Base-by-base conservation (phyloP, 92 coral and sea anemone species). In the Parazoanthus darwini region DNA sequence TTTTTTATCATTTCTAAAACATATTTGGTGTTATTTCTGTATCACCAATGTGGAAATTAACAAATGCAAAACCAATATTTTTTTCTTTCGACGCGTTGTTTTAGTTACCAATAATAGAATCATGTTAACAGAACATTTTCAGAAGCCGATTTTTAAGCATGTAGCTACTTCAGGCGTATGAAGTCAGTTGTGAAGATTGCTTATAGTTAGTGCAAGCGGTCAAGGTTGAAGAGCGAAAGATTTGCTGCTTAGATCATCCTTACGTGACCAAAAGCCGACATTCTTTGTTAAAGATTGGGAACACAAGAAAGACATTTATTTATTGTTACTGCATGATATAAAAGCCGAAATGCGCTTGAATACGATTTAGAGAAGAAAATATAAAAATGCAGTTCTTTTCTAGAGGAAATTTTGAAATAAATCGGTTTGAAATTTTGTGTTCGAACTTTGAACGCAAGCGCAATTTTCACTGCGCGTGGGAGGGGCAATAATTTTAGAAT, bases 241-340 rank as follows among this genome's bases (percentile, higher is more conserved):
- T 63, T 71, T 63, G 37, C 36, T 39, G 25, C 33, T 50, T 37
- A 3, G 0, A 46, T 11, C 37, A 35, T 46, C 18, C 29, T 84
- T 84, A 84, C 87, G 87, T 84, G 87, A 84, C 79, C 3, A 9
- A 44, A 84, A 84, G 9, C 44, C 79, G 79, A 71, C 87, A 72
- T 77, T 16, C 42, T 29, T 46, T 18, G 79, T 84, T 72, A 63
- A 84, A 84, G 77, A 67, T 67, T 82, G 44, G 20, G 39, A 82
- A 5, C 78, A 23, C 54, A 4, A 36, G 54, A 15, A 38, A 82
- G 46, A 20, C 25, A 20, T 63, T 1, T 63, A 46, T 82, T 84
- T 71, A 48, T 70, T 46, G 67, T 67, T 29, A 72, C 66, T 84
- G 56, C 39, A 84, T 84, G 48, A 72, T 78, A 68, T 70, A 26